Evolutionary conservation across 2,888 invertebrate species (phyloP), one percentile per base, ranked within the genome.

Genomic region (Perithous albicinctus): DNA sequence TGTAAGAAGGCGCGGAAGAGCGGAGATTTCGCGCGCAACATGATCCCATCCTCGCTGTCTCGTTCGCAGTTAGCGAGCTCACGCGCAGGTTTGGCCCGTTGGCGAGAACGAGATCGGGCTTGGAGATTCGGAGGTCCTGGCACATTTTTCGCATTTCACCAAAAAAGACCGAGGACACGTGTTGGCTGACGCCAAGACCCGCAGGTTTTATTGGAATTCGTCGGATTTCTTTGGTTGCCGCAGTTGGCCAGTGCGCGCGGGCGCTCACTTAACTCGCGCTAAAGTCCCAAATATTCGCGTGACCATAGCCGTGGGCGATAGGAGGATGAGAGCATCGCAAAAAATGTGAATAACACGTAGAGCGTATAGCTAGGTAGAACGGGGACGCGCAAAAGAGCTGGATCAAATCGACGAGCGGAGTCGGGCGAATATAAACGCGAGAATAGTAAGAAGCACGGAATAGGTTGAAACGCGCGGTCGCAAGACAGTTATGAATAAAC

Each of bases 111-210:
- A 89, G 90, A 90, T 90, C 88, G 90, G 88, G 77, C 84, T 73
- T 46, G 38, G 73, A 86, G 90, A 90, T 82, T 86, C 86, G 79
- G 69, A 80, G 83, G 87, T 85, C 83, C 86, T 81, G 85, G 86
- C 85, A 87, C 90, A 90, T 91, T 91, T 90, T 89, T 91, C 87
- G 90, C 89, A 90, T 91, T 91, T 90, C 87, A 86, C 84, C 84
- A 84, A 86, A 88, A 86, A 78, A 73, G 70, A 83, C 84, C 86
- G 86, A 86, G 87, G 89, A 91, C 91, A 91, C 91, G 90, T 90
- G 91, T 90, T 89, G 59, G 88, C 87, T 87, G 88, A 89, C 89
- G 89, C 89, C 86, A 83, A 86, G 82, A 82, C 81, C 82, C 77
- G 56, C 81, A 78, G 80, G 86, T 91, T 91, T 90, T 90, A 88